Percentiles rank a stretch among this genome's conserved stretches.
phyloP scores from a whole-genome alignment of 2,797 vertebrate species.

The Ctenochaetus hawaiiensis region DNA sequence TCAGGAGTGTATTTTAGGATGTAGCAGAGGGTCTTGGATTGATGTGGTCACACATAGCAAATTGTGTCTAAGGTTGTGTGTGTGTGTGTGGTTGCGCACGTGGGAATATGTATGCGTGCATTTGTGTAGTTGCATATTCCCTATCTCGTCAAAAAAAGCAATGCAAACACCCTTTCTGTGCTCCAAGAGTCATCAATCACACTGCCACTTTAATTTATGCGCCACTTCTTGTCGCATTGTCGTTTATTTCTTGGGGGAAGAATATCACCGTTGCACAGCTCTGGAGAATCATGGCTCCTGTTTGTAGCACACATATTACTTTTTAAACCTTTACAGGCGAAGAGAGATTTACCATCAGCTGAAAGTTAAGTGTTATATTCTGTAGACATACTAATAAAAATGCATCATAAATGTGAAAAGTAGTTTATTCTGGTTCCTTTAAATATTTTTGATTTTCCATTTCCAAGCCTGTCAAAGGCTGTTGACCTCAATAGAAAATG shows the following conservation, averaged over 20 bases:
- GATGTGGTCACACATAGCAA: constrained; percentile 88
- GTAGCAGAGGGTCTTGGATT: constrained; percentile 84
- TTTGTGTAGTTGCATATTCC: constrained; percentile 54
- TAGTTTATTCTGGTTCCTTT: background rate
- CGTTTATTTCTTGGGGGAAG: constrained; percentile 91
- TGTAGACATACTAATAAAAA: background rate
- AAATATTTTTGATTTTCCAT: no score
- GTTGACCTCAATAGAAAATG: no score
- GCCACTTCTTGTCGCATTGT: constrained; percentile 96
- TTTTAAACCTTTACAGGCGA: constrained; percentile 84
- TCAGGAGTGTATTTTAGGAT: constrained; percentile 76
- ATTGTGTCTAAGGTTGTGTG: constrained; percentile 36
- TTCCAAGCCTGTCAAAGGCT: background rate
- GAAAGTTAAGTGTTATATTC: constrained; percentile 22
- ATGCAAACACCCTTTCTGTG: constrained; percentile 89
- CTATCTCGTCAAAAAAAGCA: constrained; percentile 86
- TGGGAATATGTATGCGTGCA: constrained; percentile 14
- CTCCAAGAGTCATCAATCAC: constrained; percentile 92
- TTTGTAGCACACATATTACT: constrained; percentile 86
- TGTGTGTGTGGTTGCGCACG: constrained; percentile 24
- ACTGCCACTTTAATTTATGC: constrained; percentile 96
- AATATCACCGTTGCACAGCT: constrained; percentile 90
- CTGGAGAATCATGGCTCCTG: constrained; percentile 84
- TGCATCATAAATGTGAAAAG: constrained; percentile 9
- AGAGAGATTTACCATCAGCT: constrained; percentile 21